Evolutionary conservation across 2,888 invertebrate species (phyloP).

Genomic region (Tipula unca): DNA sequence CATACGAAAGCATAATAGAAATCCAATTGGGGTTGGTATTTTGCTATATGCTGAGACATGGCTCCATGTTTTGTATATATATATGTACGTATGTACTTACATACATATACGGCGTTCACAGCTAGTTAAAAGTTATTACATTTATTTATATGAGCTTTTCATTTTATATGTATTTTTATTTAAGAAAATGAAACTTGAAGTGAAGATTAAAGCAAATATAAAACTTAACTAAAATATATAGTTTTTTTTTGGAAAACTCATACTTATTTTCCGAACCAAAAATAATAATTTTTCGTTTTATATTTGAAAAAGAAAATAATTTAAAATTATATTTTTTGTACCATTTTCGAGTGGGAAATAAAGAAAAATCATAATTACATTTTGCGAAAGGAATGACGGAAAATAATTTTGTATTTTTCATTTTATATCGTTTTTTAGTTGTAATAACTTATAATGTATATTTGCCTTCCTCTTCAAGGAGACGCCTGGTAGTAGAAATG

Average conservation of each 20-base stretch:
- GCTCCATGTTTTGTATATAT: neutral
- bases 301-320: neutral
- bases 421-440: neutral
- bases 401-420: neutral
- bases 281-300: neutral
- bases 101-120: neutral
- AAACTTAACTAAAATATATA: neutral
- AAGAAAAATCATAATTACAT: constrained; percentile 8
- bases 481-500: neutral
- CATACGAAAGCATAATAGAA: neutral
- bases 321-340: neutral
- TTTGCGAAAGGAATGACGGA: neutral
- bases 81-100: neutral
- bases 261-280: neutral
- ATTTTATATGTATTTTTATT: neutral
- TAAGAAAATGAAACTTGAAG: neutral
- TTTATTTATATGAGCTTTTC: neutral
- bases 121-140: neutral
- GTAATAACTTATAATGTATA: neutral
- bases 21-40: neutral
- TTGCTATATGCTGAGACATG: neutral
- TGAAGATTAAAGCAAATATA: neutral
- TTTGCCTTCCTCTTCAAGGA: neutral
- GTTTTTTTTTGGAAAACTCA: neutral
- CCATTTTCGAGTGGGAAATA: neutral